phyloP scores from a whole-genome alignment of 2,113 vertebrate species.

The Oxyruncus cristatus region DNA sequence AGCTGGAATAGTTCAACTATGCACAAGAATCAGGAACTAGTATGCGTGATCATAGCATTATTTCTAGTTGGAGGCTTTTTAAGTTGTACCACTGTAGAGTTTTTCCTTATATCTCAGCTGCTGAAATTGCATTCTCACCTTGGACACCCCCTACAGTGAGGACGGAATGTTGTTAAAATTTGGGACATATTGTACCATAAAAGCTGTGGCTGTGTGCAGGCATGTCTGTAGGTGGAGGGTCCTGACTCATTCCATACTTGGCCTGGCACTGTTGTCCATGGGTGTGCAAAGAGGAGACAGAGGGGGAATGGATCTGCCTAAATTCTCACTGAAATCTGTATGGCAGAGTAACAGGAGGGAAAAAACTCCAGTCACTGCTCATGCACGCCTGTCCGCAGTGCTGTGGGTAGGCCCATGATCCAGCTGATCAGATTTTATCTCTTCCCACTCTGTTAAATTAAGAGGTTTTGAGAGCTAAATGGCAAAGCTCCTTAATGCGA shows the following conservation, averaged over 20 bases:
- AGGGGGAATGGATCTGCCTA: neutral
- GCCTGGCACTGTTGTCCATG: neutral
- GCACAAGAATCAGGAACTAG: neutral
- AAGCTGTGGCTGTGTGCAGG: neutral
- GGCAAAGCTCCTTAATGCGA: neutral
- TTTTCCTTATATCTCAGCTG: neutral
- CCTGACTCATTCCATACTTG: neutral
- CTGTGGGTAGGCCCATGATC: neutral
- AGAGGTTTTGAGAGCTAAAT: neutral
- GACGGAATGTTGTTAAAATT: neutral
- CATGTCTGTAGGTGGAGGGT: neutral
- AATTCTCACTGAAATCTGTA: neutral
- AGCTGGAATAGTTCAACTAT: neutral
- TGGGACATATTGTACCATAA: neutral
- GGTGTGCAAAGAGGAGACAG: neutral
- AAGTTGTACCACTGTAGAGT: neutral
- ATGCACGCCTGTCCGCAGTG: neutral
- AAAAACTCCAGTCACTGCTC: neutral
- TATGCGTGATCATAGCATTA: neutral
- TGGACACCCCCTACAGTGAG: neutral
- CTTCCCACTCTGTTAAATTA: neutral
- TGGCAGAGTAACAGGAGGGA: accelerated
- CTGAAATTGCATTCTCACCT: neutral
- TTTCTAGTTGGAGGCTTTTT: neutral
- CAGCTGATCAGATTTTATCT: neutral